phyloP scores from a whole-genome alignment of 2,113 vertebrate species.

The Formicarius rufipectus region DNA sequence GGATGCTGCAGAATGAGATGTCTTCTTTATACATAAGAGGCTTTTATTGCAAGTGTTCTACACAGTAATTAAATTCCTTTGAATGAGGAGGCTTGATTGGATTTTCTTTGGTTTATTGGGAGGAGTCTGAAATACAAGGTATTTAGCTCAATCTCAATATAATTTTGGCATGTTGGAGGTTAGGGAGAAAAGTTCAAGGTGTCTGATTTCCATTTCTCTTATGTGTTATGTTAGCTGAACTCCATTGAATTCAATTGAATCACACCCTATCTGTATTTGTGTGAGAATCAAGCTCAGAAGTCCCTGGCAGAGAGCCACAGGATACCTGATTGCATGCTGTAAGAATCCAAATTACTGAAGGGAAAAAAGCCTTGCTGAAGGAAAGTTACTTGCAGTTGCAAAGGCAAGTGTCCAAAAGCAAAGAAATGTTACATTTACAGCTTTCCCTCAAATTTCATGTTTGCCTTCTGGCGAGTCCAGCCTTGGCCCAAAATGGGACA shows the following conservation, averaged over 20 bases:
- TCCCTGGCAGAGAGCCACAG: conserved; percentile 2
- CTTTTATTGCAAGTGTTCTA: conserved; percentile 63
- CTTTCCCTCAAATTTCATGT: background rate
- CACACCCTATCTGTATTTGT: background rate
- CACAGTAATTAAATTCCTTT: conserved; percentile 52
- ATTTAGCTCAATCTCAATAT: conserved; percentile 28
- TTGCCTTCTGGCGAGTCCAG: background rate
- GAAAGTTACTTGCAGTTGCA: background rate
- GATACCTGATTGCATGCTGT: background rate
- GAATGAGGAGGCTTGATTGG: conserved; percentile 29
- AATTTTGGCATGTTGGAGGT: conserved; percentile 40
- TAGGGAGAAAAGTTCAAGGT: background rate
- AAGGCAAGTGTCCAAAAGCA: background rate
- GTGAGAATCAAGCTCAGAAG: conserved; percentile 14
- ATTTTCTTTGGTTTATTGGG: conserved; percentile 44
- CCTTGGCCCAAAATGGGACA: background rate
- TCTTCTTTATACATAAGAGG: conserved; percentile 48
- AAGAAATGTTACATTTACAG: background rate
- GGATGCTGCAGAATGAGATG: background rate
- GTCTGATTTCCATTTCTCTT: conserved; percentile 1
- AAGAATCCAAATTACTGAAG: background rate
- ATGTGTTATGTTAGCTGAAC: background rate
- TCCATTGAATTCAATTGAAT: background rate
- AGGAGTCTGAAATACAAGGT: conserved; percentile 31
- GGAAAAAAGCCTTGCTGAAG: background rate